Base-by-base conservation (phyloP, 2,113 vertebrate genomes). In the Platichthys stellatus region DNA sequence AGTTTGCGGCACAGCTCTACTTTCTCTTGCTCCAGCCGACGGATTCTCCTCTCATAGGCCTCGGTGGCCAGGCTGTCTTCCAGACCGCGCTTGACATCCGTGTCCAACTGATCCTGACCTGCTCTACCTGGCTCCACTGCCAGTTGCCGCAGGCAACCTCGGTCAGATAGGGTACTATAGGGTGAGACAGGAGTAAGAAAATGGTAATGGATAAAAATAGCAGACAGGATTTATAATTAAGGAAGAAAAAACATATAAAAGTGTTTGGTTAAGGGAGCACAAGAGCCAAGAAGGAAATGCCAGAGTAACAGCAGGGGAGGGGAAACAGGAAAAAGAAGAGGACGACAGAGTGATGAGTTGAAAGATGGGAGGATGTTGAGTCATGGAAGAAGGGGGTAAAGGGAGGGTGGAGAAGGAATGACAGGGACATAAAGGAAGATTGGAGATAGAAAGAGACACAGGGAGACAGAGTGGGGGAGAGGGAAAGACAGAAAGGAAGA, bases 31-130 rank as follows among this genome's bases (percentile, higher is more conserved):
- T 99, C 98, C 63, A 99, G 93, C 6, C 97, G 96, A 23, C 96
- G 95, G 87, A 99, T 97, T 89, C 98, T 95, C 77, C 98, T 95
- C 88, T 99, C 98, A 45, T 99, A 99, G 61, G 97, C 98, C 90
- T 99, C 98, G 0, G 96, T 95, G 23, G 97, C 97, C 89, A 99
- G 93, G 86, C 95, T 98, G 74, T 99, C 97, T 79, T 99, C 96
- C 75, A 99, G 90, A 74, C 96, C 94, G 71, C 96, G 95, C 89
- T 97, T 96, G 67, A 99, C 93, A 21, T 86, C 94, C 49, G 90
- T 89, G 84, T 99, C 98, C 59, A 97, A 78, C 69, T 96, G 94
- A 53, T 94, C 89, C 47, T 94, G 94, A 17, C 94, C 96, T 17
- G 92, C 88, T 71, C 81, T 83, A 10, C 88, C 88, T 0, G 40